Percentiles rank a stretch among this genome's conserved stretches.
phyloP scores from a whole-genome alignment of 2,888 invertebrate species.

The Chorisops tibialis region DNA sequence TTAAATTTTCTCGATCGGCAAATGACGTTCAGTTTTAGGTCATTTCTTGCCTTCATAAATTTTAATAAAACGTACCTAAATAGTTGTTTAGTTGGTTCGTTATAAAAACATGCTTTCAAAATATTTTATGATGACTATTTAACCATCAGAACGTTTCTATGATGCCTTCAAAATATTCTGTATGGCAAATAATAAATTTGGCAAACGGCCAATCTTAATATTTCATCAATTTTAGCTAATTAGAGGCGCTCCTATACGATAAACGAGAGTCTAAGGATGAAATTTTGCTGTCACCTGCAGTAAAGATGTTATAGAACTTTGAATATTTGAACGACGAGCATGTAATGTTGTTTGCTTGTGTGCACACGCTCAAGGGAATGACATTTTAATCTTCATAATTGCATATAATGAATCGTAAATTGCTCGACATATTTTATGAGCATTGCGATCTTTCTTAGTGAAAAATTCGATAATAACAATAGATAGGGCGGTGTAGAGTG shows the following conservation, averaged over 20 bases:
- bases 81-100: conserved; percentile 1
- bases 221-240: conserved; percentile 33
- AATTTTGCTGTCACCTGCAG: conserved; percentile 19
- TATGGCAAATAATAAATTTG: conserved; percentile 26
- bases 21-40: too few species aligned
- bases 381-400: conserved; percentile 27
- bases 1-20: too few species aligned
- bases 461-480: too few species aligned
- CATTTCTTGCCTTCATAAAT: background rate
- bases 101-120: background rate
- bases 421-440: background rate
- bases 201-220: conserved; percentile 26
- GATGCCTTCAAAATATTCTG: conserved; percentile 10
- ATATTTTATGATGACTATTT: conserved; percentile 13
- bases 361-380: conserved; percentile 4
- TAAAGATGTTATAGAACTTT: conserved; percentile 13
- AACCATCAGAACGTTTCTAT: background rate
- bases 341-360: conserved; percentile 8
- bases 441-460: too few species aligned
- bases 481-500: too few species aligned
- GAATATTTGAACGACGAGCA: conserved; percentile 6
- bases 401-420: conserved; percentile 21
- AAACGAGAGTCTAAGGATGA: conserved; percentile 15
- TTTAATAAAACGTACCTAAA: background rate
- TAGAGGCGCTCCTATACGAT: conserved; percentile 21